Evolutionary conservation across 2,113 vertebrate genomes (phyloP).

Genomic region (Vidua chalybeata): DNA sequence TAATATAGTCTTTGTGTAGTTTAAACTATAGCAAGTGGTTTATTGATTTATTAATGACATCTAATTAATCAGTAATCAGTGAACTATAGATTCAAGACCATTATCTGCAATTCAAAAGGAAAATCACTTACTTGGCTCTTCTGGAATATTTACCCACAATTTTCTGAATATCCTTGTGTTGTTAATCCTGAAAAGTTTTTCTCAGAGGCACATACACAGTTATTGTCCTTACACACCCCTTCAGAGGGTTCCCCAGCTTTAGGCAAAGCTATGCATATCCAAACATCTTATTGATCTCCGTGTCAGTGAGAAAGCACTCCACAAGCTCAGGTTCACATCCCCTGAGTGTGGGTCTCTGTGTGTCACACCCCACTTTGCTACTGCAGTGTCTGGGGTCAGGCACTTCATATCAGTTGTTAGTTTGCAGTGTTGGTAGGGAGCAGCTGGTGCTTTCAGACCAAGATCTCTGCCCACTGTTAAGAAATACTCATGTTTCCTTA

Average conservation of each 20-base stretch:
- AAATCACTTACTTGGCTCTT: neutral
- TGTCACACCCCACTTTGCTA: neutral
- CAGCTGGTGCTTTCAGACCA: neutral
- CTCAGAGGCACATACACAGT: neutral
- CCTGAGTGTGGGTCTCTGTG: rapidly evolving
- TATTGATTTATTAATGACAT: neutral
- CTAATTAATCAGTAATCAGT: neutral
- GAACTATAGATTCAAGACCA: neutral
- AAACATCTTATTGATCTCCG: neutral
- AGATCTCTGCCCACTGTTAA: neutral
- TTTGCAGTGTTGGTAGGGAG: rapidly evolving
- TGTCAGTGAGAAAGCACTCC: rapidly evolving
- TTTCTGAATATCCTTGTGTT: neutral
- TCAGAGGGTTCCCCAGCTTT: neutral
- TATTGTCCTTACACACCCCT: neutral
- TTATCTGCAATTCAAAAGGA: neutral
- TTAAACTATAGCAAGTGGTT: neutral
- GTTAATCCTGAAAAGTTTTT: neutral
- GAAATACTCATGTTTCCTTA: neutral
- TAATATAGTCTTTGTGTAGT: neutral
- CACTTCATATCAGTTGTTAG: neutral
- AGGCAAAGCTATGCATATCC: neutral
- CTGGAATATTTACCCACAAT: neutral
- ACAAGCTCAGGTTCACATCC: neutral
- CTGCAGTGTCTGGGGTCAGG: neutral